Percentiles rank a stretch among this genome's conserved stretches.
phyloP scores from a whole-genome alignment of 1,140 invertebrate genomes.

The Patella vulgata region DNA sequence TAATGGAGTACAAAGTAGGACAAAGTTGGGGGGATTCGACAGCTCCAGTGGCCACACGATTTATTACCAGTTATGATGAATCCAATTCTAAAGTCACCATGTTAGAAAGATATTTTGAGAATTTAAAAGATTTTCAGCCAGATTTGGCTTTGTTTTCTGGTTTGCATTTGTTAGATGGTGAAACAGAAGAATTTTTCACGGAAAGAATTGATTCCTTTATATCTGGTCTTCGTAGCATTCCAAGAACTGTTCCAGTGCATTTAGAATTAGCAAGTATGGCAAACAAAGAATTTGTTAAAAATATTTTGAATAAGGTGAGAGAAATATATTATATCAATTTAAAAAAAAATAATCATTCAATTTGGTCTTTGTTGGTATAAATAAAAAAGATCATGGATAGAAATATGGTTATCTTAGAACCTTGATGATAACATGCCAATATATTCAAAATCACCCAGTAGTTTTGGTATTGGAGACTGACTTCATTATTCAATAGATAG shows the following conservation, averaged over 20 bases:
- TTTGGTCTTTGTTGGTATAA: too few species aligned
- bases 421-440: too few species aligned
- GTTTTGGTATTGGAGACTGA: too few species aligned
- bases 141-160: constrained; percentile 67
- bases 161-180: constrained; percentile 67
- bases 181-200: constrained; percentile 54
- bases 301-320: constrained; percentile 61
- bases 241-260: constrained; percentile 62
- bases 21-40: constrained; percentile 62
- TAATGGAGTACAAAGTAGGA: constrained; percentile 67
- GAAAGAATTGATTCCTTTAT: constrained; percentile 59
- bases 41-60: constrained; percentile 66
- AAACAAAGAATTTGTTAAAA: constrained; percentile 57
- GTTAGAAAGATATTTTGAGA: constrained; percentile 67
- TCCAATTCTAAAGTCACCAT: constrained; percentile 60
- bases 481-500: too few species aligned
- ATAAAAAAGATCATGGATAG: too few species aligned
- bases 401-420: too few species aligned
- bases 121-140: constrained; percentile 55
- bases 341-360: too few species aligned
- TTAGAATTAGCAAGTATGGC: constrained; percentile 68
- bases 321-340: too few species aligned
- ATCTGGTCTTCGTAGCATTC: constrained; percentile 53
- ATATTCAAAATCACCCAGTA: too few species aligned
- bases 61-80: constrained; percentile 68